Conservation (phyloP, 1,140 invertebrate species). For the Lutraria rhynchaena region DNA sequence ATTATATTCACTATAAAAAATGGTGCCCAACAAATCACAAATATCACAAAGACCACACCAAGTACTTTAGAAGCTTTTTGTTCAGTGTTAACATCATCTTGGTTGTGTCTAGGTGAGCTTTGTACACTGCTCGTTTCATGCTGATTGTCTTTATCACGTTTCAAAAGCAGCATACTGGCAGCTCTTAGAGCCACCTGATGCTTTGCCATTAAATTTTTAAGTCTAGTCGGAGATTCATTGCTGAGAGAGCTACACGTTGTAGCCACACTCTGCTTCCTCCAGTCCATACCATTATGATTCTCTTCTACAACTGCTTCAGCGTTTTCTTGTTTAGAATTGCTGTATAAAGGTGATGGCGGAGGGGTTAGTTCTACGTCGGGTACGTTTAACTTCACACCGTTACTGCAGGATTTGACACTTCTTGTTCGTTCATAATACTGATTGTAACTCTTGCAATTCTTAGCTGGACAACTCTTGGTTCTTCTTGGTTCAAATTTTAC, state of each 20-base stretch:
- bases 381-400: not conserved
- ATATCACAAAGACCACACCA: conserved; percentile 81
- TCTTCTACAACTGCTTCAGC: conserved; percentile 37
- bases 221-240: conserved; percentile 57
- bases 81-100: conserved; percentile 86
- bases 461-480: conserved; percentile 51
- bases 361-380: conserved; percentile 35
- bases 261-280: conserved; percentile 33
- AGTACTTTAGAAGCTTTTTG: conserved; percentile 92
- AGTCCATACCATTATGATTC: conserved; percentile 53
- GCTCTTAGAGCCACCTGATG: conserved; percentile 77
- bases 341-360: conserved; percentile 42
- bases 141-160: conserved; percentile 52
- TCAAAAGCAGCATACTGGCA: conserved; percentile 75
- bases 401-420: conserved; percentile 16
- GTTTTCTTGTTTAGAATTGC: not conserved
- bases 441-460: conserved; percentile 21
- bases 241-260: conserved; percentile 35
- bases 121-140: not conserved
- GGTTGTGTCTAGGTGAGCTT: conserved; percentile 56
- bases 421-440: conserved; percentile 21
- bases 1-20: conserved; percentile 82
- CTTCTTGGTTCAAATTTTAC: conserved; percentile 63
- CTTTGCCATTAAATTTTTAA: conserved; percentile 73
- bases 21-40: conserved; percentile 81